A percentile compares a stretch with the other conserved stretches of the same genome.
These are phyloP conservation scores for Eupeodes latifasciatus DNA, from an alignment of 2,888 invertebrate genomes.

Conservation along the genomic window DNA sequence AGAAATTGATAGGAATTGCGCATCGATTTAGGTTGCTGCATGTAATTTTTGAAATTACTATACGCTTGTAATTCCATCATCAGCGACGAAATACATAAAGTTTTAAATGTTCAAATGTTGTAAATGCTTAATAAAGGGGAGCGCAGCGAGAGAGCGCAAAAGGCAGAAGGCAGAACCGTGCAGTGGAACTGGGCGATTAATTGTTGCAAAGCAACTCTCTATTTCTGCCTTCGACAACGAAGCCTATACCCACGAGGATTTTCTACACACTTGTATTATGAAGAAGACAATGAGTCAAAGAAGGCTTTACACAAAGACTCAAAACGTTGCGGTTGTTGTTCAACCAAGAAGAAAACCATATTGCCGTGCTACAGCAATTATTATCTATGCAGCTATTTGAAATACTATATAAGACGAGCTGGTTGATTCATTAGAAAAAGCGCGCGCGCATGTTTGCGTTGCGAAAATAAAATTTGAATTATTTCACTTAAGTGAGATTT, in stretches of 20 bases:
- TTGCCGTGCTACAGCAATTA: constrained; percentile 45
- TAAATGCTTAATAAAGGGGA: not conserved
- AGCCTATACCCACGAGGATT: constrained; percentile 44
- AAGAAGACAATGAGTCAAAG: not conserved
- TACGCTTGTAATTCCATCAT: constrained; percentile 70
- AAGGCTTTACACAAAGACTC: not conserved
- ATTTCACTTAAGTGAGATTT: constrained; percentile 56
- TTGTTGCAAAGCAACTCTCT: constrained; percentile 46
- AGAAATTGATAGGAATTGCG: constrained; percentile 55
- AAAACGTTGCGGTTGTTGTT: constrained; percentile 3
- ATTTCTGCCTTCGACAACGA: constrained; percentile 5
- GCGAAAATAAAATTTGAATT: constrained; percentile 73
- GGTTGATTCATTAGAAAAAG: constrained; percentile 62
- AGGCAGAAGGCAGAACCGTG: constrained; percentile 65
- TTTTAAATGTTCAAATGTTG: constrained; percentile 13
- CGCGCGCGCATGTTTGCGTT: constrained; percentile 62
- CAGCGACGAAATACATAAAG: constrained; percentile 37
- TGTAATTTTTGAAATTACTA: constrained; percentile 74
- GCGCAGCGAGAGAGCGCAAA: constrained; percentile 14
- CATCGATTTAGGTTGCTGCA: constrained; percentile 74
- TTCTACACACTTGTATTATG: not conserved
- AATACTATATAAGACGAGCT: not conserved
- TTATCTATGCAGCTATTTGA: constrained; percentile 7
- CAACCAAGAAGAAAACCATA: constrained; percentile 47
- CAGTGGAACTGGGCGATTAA: constrained; percentile 54